These are phyloP conservation scores for Lithophane semibrunnea DNA, from an alignment of 2,888 invertebrate species.

Conservation along the genomic window DNA sequence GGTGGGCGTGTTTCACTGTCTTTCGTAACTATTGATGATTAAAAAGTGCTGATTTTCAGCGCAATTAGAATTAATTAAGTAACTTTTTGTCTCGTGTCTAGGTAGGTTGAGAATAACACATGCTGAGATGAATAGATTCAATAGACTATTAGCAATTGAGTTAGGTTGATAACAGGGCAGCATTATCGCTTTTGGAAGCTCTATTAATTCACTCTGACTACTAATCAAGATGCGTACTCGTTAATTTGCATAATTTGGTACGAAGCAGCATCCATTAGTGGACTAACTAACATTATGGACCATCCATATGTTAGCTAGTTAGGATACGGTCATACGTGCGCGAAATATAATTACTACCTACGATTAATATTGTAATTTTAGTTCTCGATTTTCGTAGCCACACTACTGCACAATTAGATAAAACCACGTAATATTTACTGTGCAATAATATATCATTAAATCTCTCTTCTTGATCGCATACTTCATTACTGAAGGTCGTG, in stretches of 20 bases:
- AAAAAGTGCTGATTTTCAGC: neutral
- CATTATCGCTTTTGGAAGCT: neutral
- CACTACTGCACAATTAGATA: conserved; percentile 43
- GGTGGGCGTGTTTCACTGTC: neutral
- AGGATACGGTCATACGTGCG: neutral
- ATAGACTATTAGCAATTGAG: neutral
- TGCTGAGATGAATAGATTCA: neutral
- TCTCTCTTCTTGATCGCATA: no score
- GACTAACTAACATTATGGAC: neutral
- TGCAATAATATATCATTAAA: conserved; percentile 37
- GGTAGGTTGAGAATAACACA: neutral
- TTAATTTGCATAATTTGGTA: conserved; percentile 38
- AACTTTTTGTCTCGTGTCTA: neutral
- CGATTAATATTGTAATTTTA: neutral
- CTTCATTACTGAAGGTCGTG: no score
- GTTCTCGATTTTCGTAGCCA: conserved; percentile 38
- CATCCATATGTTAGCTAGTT: neutral
- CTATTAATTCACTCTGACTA: conserved; percentile 21
- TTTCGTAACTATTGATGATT: neutral
- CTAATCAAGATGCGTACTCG: conserved; percentile 10
- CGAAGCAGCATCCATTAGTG: neutral
- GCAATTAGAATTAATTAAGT: neutral
- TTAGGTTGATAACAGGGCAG: neutral
- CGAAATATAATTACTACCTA: neutral
- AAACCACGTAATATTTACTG: conserved; percentile 42